Evolutionary conservation across 2,113 vertebrate species (phyloP).

Genomic region (Dicentrarchus labrax): DNA sequence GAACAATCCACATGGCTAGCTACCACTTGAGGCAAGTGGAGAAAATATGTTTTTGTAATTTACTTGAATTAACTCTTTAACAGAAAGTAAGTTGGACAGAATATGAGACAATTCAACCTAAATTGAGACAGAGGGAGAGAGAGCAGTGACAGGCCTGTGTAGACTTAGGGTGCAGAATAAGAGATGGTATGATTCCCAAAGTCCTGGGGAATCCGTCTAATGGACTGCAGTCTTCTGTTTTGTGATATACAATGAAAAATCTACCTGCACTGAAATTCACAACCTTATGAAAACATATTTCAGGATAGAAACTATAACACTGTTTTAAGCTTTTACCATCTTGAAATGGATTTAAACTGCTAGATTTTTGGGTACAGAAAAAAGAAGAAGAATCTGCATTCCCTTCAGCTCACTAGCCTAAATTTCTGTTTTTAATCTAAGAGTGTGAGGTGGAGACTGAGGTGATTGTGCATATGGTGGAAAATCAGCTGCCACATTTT

Average conservation of each 20-base stretch:
- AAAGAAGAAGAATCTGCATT: neutral
- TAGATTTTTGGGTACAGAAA: constrained; percentile 10
- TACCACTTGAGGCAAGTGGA: neutral
- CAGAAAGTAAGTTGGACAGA: constrained; percentile 9
- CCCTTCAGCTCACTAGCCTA: constrained; percentile 61
- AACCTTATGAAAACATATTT: constrained; percentile 71
- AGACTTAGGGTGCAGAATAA: constrained; percentile 16
- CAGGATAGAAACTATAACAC: constrained; percentile 39
- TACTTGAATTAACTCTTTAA: neutral
- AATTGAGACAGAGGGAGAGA: neutral
- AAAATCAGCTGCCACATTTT: constrained; percentile 68
- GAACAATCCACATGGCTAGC: neutral
- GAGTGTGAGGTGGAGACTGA: constrained; percentile 29
- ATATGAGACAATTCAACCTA: constrained; percentile 3
- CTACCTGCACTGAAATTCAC: constrained; percentile 59
- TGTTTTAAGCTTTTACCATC: constrained; percentile 11
- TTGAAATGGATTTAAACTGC: constrained; percentile 43
- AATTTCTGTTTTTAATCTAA: constrained; percentile 63
- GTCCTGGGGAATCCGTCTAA: constrained; percentile 62
- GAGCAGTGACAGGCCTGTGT: neutral
- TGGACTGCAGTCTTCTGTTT: constrained; percentile 79
- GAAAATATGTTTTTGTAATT: neutral
- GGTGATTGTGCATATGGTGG: constrained; percentile 49
- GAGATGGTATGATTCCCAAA: constrained; percentile 63
- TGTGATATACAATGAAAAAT: constrained; percentile 82